Evolutionary conservation across 2,888 invertebrate genomes (phyloP).

Genomic region (Crioceris asparagi): DNA sequence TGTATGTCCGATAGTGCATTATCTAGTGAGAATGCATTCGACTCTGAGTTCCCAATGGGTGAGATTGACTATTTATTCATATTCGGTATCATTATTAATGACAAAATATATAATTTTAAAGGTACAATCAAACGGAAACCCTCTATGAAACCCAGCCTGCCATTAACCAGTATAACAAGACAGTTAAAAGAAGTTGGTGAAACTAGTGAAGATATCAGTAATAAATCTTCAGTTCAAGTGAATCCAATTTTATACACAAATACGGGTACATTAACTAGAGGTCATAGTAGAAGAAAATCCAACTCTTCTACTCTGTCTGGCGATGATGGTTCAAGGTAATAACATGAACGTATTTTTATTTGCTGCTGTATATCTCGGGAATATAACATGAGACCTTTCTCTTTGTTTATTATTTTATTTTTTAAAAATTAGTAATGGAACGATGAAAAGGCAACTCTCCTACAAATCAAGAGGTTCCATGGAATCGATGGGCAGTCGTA

Average conservation of each 20-base stretch:
- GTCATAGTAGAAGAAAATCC: slow-evolving; percentile 43
- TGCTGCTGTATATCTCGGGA: no score
- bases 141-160: slow-evolving; percentile 84
- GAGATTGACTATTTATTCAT: slow-evolving; percentile 17
- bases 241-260: slow-evolving; percentile 33
- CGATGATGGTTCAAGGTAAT: slow-evolving; percentile 32
- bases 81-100: not conserved
- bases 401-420: no score
- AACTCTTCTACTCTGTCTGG: slow-evolving; percentile 32
- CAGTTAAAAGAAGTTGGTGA: slow-evolving; percentile 83
- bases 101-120: slow-evolving; percentile 21
- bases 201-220: slow-evolving; percentile 44
- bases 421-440: slow-evolving; percentile 31
- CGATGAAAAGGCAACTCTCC: slow-evolving; percentile 50
- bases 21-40: slow-evolving; percentile 60
- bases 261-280: slow-evolving; percentile 39
- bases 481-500: slow-evolving; percentile 41
- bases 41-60: slow-evolving; percentile 67
- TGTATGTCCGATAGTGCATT: slow-evolving; percentile 72
- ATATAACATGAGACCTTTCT: no score
- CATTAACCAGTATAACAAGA: slow-evolving; percentile 80
- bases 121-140: slow-evolving; percentile 89
- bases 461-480: slow-evolving; percentile 40
- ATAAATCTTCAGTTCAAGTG: slow-evolving; percentile 34
- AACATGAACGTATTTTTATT: no score